Percentiles rank a stretch among this genome's conserved stretches.
These are phyloP conservation scores for Anabacerthia variegaticeps DNA, from an alignment of 2,797 vertebrate species.

Conservation along the genomic window DNA sequence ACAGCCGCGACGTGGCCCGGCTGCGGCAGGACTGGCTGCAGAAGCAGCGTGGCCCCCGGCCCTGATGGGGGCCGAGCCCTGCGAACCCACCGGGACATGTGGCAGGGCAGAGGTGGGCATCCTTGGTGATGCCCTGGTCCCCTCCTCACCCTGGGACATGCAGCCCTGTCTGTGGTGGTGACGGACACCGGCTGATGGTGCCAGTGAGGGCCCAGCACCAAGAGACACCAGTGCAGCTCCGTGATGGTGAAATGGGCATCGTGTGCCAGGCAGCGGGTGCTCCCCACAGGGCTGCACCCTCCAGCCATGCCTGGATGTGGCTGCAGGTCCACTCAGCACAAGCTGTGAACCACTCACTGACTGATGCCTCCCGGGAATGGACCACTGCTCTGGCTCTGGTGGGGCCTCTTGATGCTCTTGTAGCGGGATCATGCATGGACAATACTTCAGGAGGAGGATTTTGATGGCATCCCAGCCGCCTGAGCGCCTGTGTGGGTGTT, in stretches of 20 bases:
- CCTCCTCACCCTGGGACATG: neutral
- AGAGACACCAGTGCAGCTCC: neutral
- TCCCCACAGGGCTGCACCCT: neutral
- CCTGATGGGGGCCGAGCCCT: neutral
- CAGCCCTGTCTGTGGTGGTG: neutral
- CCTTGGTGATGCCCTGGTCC: rapidly evolving
- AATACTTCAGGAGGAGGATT: neutral
- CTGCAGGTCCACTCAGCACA: neutral
- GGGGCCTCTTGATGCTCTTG: neutral
- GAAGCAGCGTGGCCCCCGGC: slow-evolving; percentile 46
- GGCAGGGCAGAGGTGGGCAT: neutral
- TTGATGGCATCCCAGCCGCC: rapidly evolving
- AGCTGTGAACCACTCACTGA: neutral
- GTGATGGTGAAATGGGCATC: neutral
- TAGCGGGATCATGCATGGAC: rapidly evolving
- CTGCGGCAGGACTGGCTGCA: slow-evolving; percentile 85
- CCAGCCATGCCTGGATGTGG: rapidly evolving
- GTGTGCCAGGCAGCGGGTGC: neutral
- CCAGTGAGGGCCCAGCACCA: rapidly evolving
- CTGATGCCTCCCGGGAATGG: rapidly evolving
- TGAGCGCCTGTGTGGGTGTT: neutral
- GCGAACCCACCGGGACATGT: rapidly evolving
- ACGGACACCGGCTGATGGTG: neutral
- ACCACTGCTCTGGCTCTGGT: neutral
- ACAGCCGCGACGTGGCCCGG: slow-evolving; percentile 84